Conservation (phyloP, 64 coral and sea anemone species). For the Stichodactyla helianthus region DNA sequence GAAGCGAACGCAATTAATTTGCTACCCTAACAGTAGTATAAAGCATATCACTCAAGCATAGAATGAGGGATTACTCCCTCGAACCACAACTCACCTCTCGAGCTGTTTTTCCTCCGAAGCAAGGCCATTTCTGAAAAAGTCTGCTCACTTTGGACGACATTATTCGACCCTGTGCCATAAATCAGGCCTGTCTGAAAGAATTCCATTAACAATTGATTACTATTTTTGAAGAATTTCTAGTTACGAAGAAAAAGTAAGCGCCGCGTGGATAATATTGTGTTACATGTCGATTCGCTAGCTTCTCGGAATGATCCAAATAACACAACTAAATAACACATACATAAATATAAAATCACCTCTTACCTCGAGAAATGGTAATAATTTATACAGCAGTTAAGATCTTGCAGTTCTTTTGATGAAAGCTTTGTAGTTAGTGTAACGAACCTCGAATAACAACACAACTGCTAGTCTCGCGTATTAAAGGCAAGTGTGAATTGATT, state of each 20-base stretch:
- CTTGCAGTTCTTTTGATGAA: neutral
- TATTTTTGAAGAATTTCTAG: neutral
- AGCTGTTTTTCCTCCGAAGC: conserved; percentile 6
- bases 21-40: neutral
- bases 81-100: conserved; percentile 8
- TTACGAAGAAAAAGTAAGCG: no score
- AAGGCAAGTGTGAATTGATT: neutral
- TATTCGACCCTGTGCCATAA: neutral
- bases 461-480: neutral
- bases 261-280: neutral
- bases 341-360: neutral
- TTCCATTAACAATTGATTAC: neutral
- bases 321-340: neutral
- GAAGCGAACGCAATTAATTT: neutral
- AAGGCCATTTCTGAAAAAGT: conserved; percentile 23
- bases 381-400: neutral
- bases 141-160: conserved; percentile 18
- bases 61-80: neutral
- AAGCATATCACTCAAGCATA: neutral
- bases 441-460: neutral
- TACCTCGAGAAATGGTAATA: neutral
- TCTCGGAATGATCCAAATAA: neutral
- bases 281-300: neutral
- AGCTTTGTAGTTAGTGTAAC: neutral
- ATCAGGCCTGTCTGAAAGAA: neutral